Evolutionary conservation across 2,888 invertebrate species (phyloP).

Genomic region (Halictus ligatus): DNA sequence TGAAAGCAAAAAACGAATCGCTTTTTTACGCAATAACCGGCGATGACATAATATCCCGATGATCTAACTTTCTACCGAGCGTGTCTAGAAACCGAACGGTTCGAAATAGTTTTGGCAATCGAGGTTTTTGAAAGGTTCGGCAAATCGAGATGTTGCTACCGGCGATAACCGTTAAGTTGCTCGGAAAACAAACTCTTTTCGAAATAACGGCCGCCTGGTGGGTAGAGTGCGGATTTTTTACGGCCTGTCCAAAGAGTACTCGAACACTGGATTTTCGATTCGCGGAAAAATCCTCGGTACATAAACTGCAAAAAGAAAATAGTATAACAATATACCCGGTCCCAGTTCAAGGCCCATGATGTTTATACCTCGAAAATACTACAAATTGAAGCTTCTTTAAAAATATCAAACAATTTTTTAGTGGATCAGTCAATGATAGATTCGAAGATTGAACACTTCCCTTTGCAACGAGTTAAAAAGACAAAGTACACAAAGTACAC

Average conservation of each 20-base stretch:
- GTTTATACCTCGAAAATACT: too few relatives aligned
- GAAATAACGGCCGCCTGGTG: background rate
- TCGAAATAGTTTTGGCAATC: constrained; percentile 12
- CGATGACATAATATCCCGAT: constrained; percentile 45
- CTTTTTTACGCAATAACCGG: constrained; percentile 25
- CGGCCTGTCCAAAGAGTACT: background rate
- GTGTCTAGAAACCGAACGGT: constrained; percentile 14
- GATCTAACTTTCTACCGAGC: constrained; percentile 48
- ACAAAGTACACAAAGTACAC: too few relatives aligned
- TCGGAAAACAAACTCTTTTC: background rate
- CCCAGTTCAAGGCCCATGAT: too few relatives aligned
- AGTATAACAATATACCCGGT: too few relatives aligned
- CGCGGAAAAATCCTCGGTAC: too few relatives aligned
- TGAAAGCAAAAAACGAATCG: constrained; percentile 29
- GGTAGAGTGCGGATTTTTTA: background rate
- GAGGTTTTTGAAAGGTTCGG: background rate
- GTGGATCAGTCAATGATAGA: too few relatives aligned
- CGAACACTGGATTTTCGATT: too few relatives aligned
- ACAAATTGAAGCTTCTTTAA: too few relatives aligned
- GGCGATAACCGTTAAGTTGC: background rate
- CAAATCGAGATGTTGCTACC: background rate
- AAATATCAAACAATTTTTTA: too few relatives aligned
- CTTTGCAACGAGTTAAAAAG: too few relatives aligned
- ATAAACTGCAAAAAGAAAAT: too few relatives aligned
- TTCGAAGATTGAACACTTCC: too few relatives aligned